Conservation (phyloP, 2,888 invertebrate species). For the Coelinius sp. region DNA sequence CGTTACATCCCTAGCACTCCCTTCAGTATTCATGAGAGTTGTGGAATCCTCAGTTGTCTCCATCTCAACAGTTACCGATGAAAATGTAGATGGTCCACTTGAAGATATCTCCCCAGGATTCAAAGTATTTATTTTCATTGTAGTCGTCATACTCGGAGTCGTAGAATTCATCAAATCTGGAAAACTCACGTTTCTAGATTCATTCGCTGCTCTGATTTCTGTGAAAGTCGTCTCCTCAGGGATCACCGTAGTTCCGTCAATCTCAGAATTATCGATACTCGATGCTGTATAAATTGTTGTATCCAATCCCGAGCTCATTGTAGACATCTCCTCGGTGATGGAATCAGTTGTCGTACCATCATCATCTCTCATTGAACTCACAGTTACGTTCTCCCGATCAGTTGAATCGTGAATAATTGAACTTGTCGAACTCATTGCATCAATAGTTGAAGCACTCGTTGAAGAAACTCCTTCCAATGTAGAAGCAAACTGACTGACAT, state of each 20-base stretch:
- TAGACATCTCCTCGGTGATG: not conserved
- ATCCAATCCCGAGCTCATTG: not conserved
- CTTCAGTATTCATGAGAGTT: constrained; percentile 35
- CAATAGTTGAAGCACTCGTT: constrained; percentile 21
- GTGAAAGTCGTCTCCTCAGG: not conserved
- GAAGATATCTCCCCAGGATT: not conserved
- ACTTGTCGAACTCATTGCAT: not conserved
- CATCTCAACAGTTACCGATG: not conserved
- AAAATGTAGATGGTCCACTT: not conserved
- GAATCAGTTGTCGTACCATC: not conserved
- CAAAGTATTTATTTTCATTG: constrained; percentile 23
- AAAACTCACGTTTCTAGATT: not conserved
- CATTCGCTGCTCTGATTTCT: not conserved
- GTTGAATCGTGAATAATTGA: constrained; percentile 3
- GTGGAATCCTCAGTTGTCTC: constrained; percentile 21
- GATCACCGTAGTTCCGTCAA: constrained; percentile 18
- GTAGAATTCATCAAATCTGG: constrained; percentile 6
- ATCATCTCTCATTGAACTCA: not conserved
- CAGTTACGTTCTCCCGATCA: not conserved
- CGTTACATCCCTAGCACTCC: constrained; percentile 6
- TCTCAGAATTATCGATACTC: not conserved
- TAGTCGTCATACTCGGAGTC: constrained; percentile 17
- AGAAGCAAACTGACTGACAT: not conserved
- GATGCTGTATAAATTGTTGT: not conserved
- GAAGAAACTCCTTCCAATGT: not conserved